Evolutionary conservation across 53 echinoderm and acorn worm species (phyloP).

Genomic region (Stichopus horrens): DNA sequence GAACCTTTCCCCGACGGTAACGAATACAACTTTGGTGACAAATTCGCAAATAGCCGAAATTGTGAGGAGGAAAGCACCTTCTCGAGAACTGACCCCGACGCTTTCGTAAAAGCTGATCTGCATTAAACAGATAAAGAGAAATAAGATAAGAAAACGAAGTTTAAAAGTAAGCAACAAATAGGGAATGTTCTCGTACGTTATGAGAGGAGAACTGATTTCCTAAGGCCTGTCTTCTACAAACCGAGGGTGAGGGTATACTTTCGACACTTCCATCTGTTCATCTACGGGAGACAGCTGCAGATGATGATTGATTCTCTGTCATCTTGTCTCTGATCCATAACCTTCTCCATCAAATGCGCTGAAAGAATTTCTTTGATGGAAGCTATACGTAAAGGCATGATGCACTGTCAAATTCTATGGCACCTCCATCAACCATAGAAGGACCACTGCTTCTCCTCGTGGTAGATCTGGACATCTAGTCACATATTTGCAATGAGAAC

Average conservation of each 20-base stretch:
- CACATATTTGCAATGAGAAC: too few relatives aligned
- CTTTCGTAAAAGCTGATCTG: slow-evolving; percentile 34
- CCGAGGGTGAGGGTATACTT: not conserved
- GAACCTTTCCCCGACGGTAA: not conserved
- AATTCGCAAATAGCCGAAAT: not conserved
- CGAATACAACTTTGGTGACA: not conserved
- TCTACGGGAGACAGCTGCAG: not conserved
- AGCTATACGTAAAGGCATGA: too few relatives aligned
- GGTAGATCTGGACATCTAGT: too few relatives aligned
- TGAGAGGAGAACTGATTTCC: not conserved
- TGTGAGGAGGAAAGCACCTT: not conserved
- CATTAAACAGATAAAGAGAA: not conserved
- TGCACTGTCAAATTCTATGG: too few relatives aligned
- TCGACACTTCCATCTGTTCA: not conserved
- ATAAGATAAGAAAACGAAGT: not conserved
- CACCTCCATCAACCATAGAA: too few relatives aligned
- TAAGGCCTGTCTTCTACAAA: not conserved
- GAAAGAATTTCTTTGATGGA: not conserved
- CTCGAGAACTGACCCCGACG: not conserved
- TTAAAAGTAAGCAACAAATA: not conserved
- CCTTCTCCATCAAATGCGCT: not conserved
- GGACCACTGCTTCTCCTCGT: too few relatives aligned
- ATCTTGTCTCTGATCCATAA: not conserved
- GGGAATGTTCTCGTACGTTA: not conserved
- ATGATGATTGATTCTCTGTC: not conserved